phyloP scores from a whole-genome alignment of 1,140 invertebrate species.

The Spodoptera litura region DNA sequence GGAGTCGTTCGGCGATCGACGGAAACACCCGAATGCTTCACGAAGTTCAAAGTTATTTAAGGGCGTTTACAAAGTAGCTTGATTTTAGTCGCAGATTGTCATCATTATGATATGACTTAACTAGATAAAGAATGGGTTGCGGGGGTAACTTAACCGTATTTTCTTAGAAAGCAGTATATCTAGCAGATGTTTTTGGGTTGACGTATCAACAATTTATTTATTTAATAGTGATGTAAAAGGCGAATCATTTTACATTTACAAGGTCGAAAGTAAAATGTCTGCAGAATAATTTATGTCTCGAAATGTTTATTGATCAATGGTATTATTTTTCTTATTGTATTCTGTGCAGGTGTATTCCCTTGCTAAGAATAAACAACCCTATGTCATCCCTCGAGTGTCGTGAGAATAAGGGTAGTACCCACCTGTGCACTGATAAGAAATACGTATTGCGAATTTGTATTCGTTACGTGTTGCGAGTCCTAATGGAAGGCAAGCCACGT shows the following conservation, averaged over 20 bases:
- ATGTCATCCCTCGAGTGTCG: slow-evolving; percentile 23
- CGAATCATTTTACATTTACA: neutral
- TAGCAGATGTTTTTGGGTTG: neutral
- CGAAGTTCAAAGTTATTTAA: slow-evolving; percentile 69
- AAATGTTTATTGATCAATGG: neutral
- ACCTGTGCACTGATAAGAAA: slow-evolving; percentile 28
- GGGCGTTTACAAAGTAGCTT: slow-evolving; percentile 55
- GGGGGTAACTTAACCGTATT: neutral
- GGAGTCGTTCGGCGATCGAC: slow-evolving; percentile 67
- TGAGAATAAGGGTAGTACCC: slow-evolving; percentile 6
- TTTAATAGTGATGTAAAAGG: neutral
- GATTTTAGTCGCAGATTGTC: slow-evolving; percentile 47
- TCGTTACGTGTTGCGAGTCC: slow-evolving; percentile 1
- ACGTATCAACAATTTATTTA: neutral
- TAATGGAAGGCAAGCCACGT: slow-evolving; percentile 26
- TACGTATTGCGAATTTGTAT: slow-evolving; percentile 18
- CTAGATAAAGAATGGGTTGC: slow-evolving; percentile 39
- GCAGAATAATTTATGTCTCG: neutral
- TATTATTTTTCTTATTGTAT: neutral
- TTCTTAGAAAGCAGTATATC: neutral
- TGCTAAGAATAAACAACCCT: slow-evolving; percentile 24
- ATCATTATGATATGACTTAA: slow-evolving; percentile 48
- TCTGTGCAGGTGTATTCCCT: slow-evolving; percentile 19
- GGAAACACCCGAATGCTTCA: slow-evolving; percentile 68
- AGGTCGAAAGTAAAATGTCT: neutral